A percentile compares a stretch with the other conserved stretches of the same genome.
Conservation (phyloP, 1,140 invertebrate species). For the Microplitis mediator region DNA sequence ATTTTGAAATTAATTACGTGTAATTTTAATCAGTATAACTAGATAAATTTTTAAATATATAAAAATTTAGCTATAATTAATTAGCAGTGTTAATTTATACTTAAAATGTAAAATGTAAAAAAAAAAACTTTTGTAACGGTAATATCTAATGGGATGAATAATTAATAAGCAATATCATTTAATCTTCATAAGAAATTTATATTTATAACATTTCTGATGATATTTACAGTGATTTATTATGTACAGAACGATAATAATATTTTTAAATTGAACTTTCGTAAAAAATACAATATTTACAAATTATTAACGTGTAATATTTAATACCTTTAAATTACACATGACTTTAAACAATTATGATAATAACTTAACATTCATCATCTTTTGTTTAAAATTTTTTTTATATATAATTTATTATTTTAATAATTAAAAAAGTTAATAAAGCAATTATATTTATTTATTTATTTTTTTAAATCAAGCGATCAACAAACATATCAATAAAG, state of each 20-base stretch:
- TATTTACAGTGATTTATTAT: conserved; percentile 22
- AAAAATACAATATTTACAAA: conserved; percentile 28
- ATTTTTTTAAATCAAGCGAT: too few relatives aligned
- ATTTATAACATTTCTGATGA: conserved; percentile 23
- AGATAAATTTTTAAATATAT: too few relatives aligned
- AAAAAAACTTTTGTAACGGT: neutral
- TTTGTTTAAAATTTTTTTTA: too few relatives aligned
- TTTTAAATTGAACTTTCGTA: neutral
- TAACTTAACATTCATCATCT: neutral
- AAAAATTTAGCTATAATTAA: too few relatives aligned
- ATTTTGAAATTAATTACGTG: too few relatives aligned
- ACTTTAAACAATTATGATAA: conserved; percentile 11
- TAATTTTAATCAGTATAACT: too few relatives aligned
- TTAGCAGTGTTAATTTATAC: too few relatives aligned
- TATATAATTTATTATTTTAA: neutral
- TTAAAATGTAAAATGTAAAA: too few relatives aligned
- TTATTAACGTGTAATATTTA: neutral
- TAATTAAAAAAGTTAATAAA: neutral
- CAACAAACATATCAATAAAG: too few relatives aligned
- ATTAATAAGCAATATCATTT: neutral
- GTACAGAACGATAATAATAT: conserved; percentile 24
- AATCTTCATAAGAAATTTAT: conserved; percentile 23
- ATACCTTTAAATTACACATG: neutral
- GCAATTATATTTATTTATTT: too few relatives aligned
- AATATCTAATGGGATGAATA: neutral